Conservation (phyloP, 2,797 vertebrate species). For the Acomys russatus region DNA sequence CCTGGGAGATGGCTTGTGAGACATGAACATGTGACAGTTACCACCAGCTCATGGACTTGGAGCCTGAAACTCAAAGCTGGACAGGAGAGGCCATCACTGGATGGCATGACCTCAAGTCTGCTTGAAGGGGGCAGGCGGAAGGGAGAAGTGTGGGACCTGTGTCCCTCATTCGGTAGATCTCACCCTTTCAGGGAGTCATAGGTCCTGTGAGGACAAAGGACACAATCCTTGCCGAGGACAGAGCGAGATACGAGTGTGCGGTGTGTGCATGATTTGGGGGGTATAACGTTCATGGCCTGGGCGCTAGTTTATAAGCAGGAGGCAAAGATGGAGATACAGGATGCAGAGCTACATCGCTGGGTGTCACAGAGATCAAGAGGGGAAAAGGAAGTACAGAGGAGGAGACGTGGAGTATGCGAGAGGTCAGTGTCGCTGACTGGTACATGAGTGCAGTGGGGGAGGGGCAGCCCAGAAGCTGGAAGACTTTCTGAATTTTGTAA, state of each 20-base stretch:
- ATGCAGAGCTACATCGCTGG: background rate
- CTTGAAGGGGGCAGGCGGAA: background rate
- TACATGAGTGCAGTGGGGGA: background rate
- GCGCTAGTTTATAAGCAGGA: background rate
- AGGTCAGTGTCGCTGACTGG: background rate
- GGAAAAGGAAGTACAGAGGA: background rate
- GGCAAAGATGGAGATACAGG: background rate
- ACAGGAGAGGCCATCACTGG: too few species aligned
- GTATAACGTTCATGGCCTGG: background rate
- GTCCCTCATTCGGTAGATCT: background rate
- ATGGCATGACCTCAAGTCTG: background rate
- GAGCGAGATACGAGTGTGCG: background rate
- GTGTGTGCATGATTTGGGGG: background rate
- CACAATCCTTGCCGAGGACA: background rate
- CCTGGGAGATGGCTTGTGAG: background rate
- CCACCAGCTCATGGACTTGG: background rate
- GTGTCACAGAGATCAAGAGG: background rate
- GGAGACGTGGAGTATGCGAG: rapidly evolving
- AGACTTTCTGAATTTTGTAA: background rate
- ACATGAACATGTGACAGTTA: background rate
- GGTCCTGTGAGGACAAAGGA: background rate
- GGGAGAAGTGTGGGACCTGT: background rate
- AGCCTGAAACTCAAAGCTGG: background rate
- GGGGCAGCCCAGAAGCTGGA: background rate
- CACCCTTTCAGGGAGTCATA: background rate